Percentiles rank a stretch among this genome's conserved stretches.
Evolutionary conservation across 2,797 vertebrate species (phyloP).

Genomic region (Eremophila alpestris): DNA sequence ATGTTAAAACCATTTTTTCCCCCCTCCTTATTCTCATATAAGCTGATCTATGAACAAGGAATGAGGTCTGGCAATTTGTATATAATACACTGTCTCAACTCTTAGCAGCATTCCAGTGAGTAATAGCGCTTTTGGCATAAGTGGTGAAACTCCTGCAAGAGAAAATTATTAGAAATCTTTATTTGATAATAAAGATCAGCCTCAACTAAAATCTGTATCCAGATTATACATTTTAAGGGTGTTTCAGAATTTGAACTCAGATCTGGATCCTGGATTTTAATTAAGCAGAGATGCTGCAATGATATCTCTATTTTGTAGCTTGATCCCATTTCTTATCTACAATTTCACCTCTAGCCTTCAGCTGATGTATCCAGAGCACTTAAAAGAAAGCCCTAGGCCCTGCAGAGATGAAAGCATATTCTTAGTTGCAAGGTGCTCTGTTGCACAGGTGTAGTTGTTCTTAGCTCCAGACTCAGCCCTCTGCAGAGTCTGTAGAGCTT

Average conservation of each 20-base stretch:
- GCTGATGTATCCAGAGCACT: background rate
- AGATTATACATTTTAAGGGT: background rate
- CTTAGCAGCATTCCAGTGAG: slow-evolving; percentile 1
- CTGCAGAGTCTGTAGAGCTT: background rate
- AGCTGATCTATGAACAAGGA: slow-evolving; percentile 30
- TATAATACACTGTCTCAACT: slow-evolving; percentile 19
- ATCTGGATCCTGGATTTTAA: background rate
- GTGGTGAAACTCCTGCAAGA: background rate
- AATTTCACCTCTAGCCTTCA: background rate
- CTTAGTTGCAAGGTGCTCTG: background rate
- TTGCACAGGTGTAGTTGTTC: background rate
- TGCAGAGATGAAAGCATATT: background rate
- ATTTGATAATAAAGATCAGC: background rate
- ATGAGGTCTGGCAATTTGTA: slow-evolving; percentile 19
- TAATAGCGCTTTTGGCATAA: background rate
- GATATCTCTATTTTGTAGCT: background rate
- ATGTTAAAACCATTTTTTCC: background rate
- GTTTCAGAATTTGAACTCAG: background rate
- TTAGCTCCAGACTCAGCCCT: background rate
- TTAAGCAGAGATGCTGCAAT: background rate
- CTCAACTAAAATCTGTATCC: background rate
- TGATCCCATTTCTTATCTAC: background rate
- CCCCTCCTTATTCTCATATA: background rate
- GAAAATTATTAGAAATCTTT: slow-evolving; percentile 11
- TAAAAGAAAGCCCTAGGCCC: background rate